These are phyloP conservation scores for Osedax fenrisi DNA, from an alignment of 2,888 invertebrate species.

Conservation along the genomic window DNA sequence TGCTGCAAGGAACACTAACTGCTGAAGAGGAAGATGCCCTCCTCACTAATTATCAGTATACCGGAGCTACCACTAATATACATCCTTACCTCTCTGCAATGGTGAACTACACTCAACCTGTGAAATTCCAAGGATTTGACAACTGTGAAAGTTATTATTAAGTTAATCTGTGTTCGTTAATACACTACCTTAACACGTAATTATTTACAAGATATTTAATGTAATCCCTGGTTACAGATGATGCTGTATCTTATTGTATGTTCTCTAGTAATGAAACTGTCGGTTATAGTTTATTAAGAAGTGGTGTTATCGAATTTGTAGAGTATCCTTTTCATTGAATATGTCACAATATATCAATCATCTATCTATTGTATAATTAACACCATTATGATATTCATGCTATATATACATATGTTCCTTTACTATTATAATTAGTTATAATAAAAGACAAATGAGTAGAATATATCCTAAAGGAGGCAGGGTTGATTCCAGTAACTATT, in stretches of 20 bases:
- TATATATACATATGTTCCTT: too few species aligned
- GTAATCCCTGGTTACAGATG: too few species aligned
- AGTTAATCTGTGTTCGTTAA: too few species aligned
- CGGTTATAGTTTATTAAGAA: conserved; percentile 83
- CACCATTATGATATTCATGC: too few species aligned
- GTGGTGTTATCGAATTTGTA: conserved; percentile 43
- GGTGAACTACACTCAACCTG: conserved; percentile 98
- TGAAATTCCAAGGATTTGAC: conserved; percentile 96
- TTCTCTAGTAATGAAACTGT: conserved; percentile 95
- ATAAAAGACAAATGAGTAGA: conserved; percentile 95
- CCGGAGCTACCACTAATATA: conserved; percentile 93
- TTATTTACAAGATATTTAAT: too few species aligned
- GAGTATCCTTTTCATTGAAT: conserved; percentile 43
- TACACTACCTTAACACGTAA: too few species aligned
- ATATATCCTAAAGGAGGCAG: conserved; percentile 97
- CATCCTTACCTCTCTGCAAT: conserved; percentile 96
- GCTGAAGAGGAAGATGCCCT: conserved; percentile 53
- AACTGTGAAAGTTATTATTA: conserved; percentile 78
- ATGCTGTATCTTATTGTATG: conserved; percentile 91
- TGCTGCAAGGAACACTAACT: conserved; percentile 37
- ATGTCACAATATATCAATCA: background rate
- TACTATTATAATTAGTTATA: conserved; percentile 59
- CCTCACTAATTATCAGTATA: conserved; percentile 62
- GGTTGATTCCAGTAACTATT: conserved; percentile 96
- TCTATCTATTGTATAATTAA: background rate